phyloP scores from a whole-genome alignment of 2,888 invertebrate genomes.

The Ectobius pallidus region DNA sequence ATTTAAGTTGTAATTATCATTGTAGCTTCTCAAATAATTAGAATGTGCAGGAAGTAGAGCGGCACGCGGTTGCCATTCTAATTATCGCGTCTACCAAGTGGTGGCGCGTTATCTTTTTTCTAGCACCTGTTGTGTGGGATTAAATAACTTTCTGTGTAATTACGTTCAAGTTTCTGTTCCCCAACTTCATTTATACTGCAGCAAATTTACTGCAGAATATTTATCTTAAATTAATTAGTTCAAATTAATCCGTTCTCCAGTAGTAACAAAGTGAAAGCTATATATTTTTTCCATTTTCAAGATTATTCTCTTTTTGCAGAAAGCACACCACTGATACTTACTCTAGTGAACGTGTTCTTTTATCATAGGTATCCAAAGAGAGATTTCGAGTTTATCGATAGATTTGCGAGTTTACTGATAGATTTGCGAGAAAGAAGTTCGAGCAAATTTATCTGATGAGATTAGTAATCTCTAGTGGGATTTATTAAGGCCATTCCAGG shows the following conservation, averaged over 20 bases:
- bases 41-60: background rate
- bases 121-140: conserved; percentile 22
- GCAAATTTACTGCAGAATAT: background rate
- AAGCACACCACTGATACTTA: too few species aligned
- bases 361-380: too few species aligned
- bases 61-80: background rate
- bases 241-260: background rate
- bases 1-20: conserved; percentile 12
- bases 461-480: too few species aligned
- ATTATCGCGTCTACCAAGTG: background rate
- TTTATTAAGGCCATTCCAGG: too few species aligned
- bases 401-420: too few species aligned
- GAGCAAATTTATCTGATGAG: too few species aligned
- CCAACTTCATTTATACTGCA: conserved; percentile 17
- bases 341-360: too few species aligned
- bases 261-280: background rate
- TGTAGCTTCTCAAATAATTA: conserved; percentile 16
- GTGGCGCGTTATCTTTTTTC: conserved; percentile 4
- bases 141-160: conserved; percentile 20
- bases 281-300: background rate
- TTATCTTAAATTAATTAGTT: background rate
- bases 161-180: conserved; percentile 15
- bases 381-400: too few species aligned
- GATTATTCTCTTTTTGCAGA: background rate
- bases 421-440: too few species aligned